Conservation (phyloP, 2,888 invertebrate genomes). For the Rhagophthalmus giganteus region DNA sequence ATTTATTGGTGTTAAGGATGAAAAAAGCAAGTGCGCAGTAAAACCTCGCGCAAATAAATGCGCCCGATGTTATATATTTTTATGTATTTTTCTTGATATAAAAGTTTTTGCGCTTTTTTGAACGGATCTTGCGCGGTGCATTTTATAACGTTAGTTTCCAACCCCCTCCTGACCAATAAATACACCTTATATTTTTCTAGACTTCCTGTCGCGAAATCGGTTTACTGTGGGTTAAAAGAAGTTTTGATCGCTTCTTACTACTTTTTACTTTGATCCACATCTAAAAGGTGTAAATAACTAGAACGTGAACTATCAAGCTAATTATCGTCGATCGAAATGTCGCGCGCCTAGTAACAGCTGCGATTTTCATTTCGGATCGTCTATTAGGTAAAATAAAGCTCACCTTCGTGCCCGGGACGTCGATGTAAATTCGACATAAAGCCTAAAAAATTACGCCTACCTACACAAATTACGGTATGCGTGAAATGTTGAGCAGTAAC, state of each 20-base stretch:
- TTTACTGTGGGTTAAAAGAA: conserved; percentile 28
- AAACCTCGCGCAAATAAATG: conserved; percentile 44
- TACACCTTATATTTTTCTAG: conserved; percentile 44
- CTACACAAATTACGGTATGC: conserved; percentile 20
- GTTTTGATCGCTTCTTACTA: conserved; percentile 30
- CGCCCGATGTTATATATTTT: conserved; percentile 56
- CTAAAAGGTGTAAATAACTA: too few species aligned
- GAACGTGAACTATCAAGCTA: too few species aligned
- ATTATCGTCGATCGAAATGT: too few species aligned
- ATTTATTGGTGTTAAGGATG: not conserved
- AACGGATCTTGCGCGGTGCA: conserved; percentile 41
- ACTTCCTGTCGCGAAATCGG: conserved; percentile 34
- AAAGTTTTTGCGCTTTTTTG: conserved; percentile 52
- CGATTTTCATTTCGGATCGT: too few species aligned
- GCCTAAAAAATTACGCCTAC: too few species aligned
- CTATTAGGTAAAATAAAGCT: too few species aligned
- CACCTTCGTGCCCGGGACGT: too few species aligned
- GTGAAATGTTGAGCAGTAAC: conserved; percentile 24
- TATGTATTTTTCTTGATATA: conserved; percentile 54
- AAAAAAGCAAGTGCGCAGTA: conserved; percentile 20
- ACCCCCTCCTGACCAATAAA: conserved; percentile 47
- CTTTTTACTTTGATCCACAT: too few species aligned
- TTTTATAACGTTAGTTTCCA: conserved; percentile 36
- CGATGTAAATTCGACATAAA: too few species aligned
- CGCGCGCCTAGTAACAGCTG: too few species aligned